Evolutionary conservation across 2,113 vertebrate species (phyloP), one percentile per base, ranked within the genome.

Genomic region (Tachuris rubrigastra): DNA sequence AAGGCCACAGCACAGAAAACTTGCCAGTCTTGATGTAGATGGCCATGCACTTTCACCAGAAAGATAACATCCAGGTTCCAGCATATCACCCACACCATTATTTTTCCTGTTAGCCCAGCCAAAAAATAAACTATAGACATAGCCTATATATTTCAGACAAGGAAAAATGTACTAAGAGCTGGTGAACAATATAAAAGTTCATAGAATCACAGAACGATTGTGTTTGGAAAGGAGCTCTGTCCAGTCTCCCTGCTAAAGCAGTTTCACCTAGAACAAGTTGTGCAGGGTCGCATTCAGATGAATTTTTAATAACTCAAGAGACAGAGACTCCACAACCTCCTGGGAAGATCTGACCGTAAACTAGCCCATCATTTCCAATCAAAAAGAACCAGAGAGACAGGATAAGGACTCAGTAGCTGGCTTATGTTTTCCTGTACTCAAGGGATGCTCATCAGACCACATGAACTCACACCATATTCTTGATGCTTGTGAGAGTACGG

Each of bases 261-360:
- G 35, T 24, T 71, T 71, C 42, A 37, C 31, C 22, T 23, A 37
- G 41, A 44, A 17, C 35, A 56, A 71, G 27, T 9, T 49, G 14
- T 41, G 49, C 8, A 49, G 53, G 46, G 20, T 44, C 0, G 0
- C 42, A 71, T 33, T 35, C 35, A 69, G 56, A 71, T 0, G 0
- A 56, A 24, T 49, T 71, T 42, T 42, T 55, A 56, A 8, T 49
- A 28, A 2, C 9, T 37, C 42, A 31, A 77, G 31, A 71, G 21
- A 44, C 75, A 30, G 49, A 62, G 35, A 28, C 12, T 84, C 31
- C 63, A 63, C 25, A 37, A 28, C 12, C 6, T 23, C 41, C n/a
- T 42, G 62, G 28, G n/a, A 21, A 55, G 47, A 79, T 79, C 35
- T 72, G 58, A 33, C 33, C 22, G n/a, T n/a, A 67, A 83, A 63